A percentile compares a stretch with the other conserved stretches of the same genome.
Evolutionary conservation across 2,797 vertebrate species (phyloP).

Genomic region (Halcyon leucocephala): DNA sequence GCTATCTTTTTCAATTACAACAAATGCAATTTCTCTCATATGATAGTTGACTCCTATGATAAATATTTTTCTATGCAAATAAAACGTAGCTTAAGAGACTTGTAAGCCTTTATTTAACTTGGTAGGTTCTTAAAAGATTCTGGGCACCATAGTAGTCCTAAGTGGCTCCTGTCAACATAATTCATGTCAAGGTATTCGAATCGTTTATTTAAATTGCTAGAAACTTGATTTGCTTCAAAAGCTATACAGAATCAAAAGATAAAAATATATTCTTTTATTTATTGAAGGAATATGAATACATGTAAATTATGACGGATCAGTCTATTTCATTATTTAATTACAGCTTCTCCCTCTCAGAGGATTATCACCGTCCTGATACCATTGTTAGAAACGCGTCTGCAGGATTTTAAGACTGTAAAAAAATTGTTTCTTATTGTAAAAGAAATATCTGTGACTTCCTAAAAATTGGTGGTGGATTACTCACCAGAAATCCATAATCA

Average conservation of each 20-base stretch:
- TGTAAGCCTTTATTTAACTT: conserved; percentile 63
- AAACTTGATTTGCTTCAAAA: conserved; percentile 18
- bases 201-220: conserved; percentile 19
- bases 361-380: neutral
- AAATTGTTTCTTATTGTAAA: conserved; percentile 6
- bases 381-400: neutral
- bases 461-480: neutral
- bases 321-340: neutral
- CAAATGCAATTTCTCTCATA: conserved; percentile 75
- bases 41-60: conserved; percentile 69
- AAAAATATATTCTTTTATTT: conserved; percentile 57
- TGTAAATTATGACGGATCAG: conserved; percentile 31
- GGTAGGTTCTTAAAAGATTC: conserved; percentile 41
- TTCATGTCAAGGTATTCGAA: conserved; percentile 26
- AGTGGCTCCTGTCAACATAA: neutral
- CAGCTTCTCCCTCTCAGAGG: neutral
- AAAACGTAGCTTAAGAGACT: conserved; percentile 70
- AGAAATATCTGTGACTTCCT: conserved; percentile 23
- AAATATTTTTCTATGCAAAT: conserved; percentile 81
- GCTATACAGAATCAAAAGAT: conserved; percentile 31
- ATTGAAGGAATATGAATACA: conserved; percentile 46
- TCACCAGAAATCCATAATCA: neutral
- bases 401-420: neutral
- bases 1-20: conserved; percentile 80
- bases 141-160: neutral